These are phyloP conservation scores for Borostomias antarcticus DNA, from an alignment of 2,797 vertebrate species.

Conservation along the genomic window DNA sequence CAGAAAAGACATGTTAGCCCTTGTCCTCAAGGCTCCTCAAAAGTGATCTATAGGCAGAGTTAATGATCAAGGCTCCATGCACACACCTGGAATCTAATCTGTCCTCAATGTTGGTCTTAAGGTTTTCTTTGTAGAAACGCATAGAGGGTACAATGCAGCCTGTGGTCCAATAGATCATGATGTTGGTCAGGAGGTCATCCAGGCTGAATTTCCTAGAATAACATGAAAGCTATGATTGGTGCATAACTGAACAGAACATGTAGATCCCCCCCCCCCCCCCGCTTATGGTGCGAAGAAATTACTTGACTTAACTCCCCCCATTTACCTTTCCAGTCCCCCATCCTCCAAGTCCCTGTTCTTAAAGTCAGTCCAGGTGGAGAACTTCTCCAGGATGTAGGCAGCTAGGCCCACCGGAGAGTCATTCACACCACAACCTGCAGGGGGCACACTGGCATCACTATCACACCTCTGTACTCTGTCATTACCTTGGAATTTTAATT, in stretches of 20 bases:
- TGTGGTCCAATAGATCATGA: constrained; percentile 93
- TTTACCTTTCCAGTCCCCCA: constrained; percentile 85
- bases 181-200: constrained; percentile 85
- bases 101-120: constrained; percentile 40
- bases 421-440: constrained; percentile 83
- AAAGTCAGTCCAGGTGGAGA: constrained; percentile 83
- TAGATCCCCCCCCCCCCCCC: too few species aligned
- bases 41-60: not conserved
- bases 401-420: constrained; percentile 87
- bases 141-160: constrained; percentile 85
- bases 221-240: not conserved
- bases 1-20: not conserved
- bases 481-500: not conserved
- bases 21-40: not conserved
- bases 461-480: not conserved
- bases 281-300: too few species aligned
- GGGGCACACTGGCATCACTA: too few species aligned
- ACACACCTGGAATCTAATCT: constrained; percentile 67
- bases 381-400: constrained; percentile 90
- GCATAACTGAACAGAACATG: too few species aligned
- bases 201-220: constrained; percentile 81
- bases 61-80: not conserved
- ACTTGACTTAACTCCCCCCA: too few species aligned
- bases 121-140: constrained; percentile 91
- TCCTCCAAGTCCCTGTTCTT: constrained; percentile 75